These are phyloP conservation scores for Yponomeuta cagnagella DNA, from an alignment of 2,888 invertebrate species.

Conservation along the genomic window DNA sequence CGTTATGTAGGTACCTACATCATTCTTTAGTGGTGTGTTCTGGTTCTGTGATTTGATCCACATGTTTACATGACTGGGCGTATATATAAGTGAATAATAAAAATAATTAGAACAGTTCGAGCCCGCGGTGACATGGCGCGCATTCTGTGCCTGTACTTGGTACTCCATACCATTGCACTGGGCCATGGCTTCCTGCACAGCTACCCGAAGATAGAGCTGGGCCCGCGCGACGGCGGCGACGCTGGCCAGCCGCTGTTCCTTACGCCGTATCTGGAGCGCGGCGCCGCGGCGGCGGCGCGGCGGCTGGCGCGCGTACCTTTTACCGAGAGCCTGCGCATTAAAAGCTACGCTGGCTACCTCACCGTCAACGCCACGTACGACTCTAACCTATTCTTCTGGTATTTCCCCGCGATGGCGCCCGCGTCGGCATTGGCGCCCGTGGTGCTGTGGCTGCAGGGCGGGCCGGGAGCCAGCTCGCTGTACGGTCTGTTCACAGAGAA, in stretches of 20 bases:
- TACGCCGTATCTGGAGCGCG: conserved; percentile 83
- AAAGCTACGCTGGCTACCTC: conserved; percentile 87
- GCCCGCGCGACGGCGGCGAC: conserved; percentile 47
- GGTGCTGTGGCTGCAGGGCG: conserved; percentile 90
- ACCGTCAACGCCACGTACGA: conserved; percentile 86
- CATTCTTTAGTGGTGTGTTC: not conserved
- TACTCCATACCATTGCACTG: conserved; percentile 33
- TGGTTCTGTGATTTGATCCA: not conserved
- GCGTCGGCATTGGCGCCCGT: conserved; percentile 79
- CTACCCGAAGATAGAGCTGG: conserved; percentile 51
- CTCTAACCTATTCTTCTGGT: conserved; percentile 95
- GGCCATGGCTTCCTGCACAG: conserved; percentile 46
- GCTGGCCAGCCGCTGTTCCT: conserved; percentile 81
- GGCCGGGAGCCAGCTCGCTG: conserved; percentile 87
- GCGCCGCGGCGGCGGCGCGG: conserved; percentile 80
- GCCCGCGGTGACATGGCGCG: conserved; percentile 34
- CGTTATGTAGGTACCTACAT: not conserved
- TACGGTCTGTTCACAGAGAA: conserved; percentile 90
- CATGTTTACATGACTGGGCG: not conserved
- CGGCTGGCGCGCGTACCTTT: conserved; percentile 72
- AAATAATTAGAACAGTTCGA: not conserved
- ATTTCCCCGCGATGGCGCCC: conserved; percentile 83
- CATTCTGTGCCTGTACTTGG: conserved; percentile 29
- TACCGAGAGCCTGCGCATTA: conserved; percentile 74
- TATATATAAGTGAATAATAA: not conserved